Conservation (phyloP, 30 jellyfish, hydroid and myxozoan genomes). For the Mastigias papua region DNA sequence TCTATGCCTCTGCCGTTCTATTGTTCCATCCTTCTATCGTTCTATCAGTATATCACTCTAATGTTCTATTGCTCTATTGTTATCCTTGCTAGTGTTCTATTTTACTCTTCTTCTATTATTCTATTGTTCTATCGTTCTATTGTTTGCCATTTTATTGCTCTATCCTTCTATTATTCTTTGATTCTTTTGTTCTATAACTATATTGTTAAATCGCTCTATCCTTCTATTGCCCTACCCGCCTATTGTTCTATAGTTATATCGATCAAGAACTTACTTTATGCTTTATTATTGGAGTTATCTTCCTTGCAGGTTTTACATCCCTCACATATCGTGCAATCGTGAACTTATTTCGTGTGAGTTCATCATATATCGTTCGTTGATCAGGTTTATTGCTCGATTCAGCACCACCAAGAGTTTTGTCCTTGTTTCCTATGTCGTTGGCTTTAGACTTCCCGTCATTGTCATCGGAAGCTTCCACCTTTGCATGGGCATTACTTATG, state of each 20-base stretch:
- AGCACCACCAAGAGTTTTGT: constrained; percentile 4
- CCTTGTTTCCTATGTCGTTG: constrained; percentile 29
- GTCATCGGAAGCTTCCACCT: constrained; percentile 34
- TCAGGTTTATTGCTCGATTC: neutral
- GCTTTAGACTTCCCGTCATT: constrained; percentile 26
- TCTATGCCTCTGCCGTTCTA: no score
- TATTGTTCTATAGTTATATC: neutral
- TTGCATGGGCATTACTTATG: constrained; percentile 46
- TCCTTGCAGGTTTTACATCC: constrained; percentile 13
- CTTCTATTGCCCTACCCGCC: no score
- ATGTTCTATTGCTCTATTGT: no score
- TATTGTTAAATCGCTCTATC: no score
- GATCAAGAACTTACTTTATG: neutral
- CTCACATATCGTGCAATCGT: constrained; percentile 19
- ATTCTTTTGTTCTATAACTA: no score
- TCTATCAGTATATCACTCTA: no score
- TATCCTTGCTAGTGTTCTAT: no score
- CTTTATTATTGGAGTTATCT: neutral
- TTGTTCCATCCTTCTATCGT: no score
- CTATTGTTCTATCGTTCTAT: no score
- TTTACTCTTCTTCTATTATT: no score
- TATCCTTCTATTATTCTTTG: no score
- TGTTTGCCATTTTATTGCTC: no score
- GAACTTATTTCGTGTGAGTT: neutral
- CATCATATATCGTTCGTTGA: neutral